Percentiles rank a stretch among this genome's conserved stretches.
Evolutionary conservation across 53 echinoderm and acorn worm species (phyloP).

Genomic region (Paracentrotus lividus): DNA sequence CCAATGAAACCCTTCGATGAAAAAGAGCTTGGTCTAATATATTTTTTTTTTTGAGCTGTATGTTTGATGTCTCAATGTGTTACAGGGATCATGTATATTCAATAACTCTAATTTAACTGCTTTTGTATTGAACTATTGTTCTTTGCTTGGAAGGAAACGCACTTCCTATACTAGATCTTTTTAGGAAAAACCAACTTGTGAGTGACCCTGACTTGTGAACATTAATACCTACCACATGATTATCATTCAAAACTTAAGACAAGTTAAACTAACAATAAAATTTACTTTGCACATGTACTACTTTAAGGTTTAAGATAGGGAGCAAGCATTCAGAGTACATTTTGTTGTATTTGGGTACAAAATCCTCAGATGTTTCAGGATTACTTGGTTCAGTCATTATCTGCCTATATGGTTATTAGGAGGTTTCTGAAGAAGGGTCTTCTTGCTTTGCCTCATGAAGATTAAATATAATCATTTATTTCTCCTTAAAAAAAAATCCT

Average conservation of each 20-base stretch:
- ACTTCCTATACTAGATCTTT: background rate
- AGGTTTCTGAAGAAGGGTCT: too few relatives aligned
- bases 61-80: too few relatives aligned
- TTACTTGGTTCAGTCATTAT: background rate
- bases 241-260: background rate
- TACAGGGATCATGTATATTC: too few relatives aligned
- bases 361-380: background rate
- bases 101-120: background rate
- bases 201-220: background rate
- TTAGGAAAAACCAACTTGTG: background rate
- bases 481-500: too few relatives aligned
- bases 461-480: too few relatives aligned
- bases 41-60: too few relatives aligned
- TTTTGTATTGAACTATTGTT: background rate
- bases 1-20: too few relatives aligned
- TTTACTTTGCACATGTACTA: background rate
- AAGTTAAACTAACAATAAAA: background rate
- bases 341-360: background rate
- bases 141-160: background rate
- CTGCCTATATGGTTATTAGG: background rate
- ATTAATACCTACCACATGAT: background rate
- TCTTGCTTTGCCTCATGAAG: too few relatives aligned
- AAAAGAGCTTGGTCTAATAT: too few relatives aligned
- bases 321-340: background rate
- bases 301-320: background rate